Base-by-base conservation (phyloP, 2,797 vertebrate genomes). In the Echeneis naucrates region DNA sequence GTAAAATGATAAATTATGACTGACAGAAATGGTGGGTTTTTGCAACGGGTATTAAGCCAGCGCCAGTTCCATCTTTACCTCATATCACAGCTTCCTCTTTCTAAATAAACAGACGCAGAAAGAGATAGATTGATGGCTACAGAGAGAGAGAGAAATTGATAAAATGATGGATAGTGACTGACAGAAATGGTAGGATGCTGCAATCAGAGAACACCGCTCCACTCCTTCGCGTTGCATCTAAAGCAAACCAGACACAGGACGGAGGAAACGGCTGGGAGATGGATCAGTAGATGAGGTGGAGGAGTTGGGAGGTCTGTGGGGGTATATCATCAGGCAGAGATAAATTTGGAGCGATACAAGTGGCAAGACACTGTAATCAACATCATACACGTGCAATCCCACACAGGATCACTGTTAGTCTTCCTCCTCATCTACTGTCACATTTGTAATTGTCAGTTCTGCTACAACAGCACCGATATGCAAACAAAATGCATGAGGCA, bases 121-220 rank as follows among this genome's bases (percentile, higher is more conserved):
- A n/a, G 14, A 40, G 60, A n/a, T 21, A 52, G 52, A 66, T 2
- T 32, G 64, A 80, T 6, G 47, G 69, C 40, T 17, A 12, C 57
- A 71, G 72, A n/a, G n/a, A 0, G 3, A 21, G 23, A 23, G 60
- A 66, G 64, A 17, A 44, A 72, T 38, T n/a, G 53, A 64, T 52
- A 13, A 45, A 57, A 58, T 75, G 76, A 88, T 82, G 74, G 68
- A 86, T 63, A 64, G 68, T 83, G 69, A 85, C 78, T 83, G 84
- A 81, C 78, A 76, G 62, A 51, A 73, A 24, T 66, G 77, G 68
- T 50, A 82, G 68, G 63, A 75, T 0, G 59, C 64, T 53, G 82
- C 70, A 69, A 75, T 81, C 72, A 67, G 67, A 69, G 56, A 70
- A 26, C 57, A 24, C 55, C 35, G 16, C 62, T 27, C 55, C 16